phyloP scores from a whole-genome alignment of 2,797 vertebrate species.

The Megalops cyprinoides region DNA sequence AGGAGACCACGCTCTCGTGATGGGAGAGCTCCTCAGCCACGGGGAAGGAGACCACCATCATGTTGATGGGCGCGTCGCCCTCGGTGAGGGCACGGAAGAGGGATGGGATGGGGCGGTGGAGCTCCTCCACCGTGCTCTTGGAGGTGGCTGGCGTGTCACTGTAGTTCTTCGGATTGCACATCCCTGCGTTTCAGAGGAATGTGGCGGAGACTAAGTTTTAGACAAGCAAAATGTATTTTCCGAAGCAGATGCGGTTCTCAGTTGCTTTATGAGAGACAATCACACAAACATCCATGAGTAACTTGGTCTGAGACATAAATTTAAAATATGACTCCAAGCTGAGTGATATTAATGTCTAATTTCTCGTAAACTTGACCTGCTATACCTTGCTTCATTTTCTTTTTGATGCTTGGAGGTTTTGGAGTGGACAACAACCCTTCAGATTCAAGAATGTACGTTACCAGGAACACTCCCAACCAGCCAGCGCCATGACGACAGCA shows the following conservation, averaged over 20 bases:
- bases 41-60: slow-evolving; percentile 97
- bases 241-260: no score
- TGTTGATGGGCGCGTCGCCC: slow-evolving; percentile 90
- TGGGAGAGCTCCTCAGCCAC: slow-evolving; percentile 92
- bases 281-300: no score
- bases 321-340: no score
- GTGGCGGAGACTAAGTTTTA: not conserved
- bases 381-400: no score
- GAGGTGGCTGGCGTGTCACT: slow-evolving; percentile 95
- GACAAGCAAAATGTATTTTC: not conserved
- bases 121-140: slow-evolving; percentile 96
- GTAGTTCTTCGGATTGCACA: slow-evolving; percentile 97
- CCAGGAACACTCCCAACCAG: no score
- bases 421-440: no score
- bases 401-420: no score
- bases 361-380: no score
- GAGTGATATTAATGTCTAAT: no score
- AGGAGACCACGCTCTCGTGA: slow-evolving; percentile 94
- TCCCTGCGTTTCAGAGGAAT: slow-evolving; percentile 71
- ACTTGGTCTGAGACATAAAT: no score
- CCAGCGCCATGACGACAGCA: not conserved
- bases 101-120: slow-evolving; percentile 92
- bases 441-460: no score
- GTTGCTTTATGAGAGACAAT: no score
- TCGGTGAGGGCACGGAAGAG: slow-evolving; percentile 95